Evolutionary conservation across 2,113 vertebrate species (phyloP).

Genomic region (Odocoileus hemionus): DNA sequence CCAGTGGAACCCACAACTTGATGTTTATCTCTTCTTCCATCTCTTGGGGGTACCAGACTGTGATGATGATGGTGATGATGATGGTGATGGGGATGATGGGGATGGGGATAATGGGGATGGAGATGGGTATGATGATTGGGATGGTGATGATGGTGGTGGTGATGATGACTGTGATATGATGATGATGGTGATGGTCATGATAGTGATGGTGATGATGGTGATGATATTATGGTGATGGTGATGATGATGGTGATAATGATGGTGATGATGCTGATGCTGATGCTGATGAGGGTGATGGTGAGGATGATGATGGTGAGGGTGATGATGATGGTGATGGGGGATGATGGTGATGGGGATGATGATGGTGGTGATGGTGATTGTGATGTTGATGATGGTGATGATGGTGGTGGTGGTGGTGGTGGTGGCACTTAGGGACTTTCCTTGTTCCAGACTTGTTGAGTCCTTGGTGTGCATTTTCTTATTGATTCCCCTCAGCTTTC

Average conservation of each 20-base stretch:
- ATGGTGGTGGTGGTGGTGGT: fast-evolving
- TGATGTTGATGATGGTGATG: fast-evolving
- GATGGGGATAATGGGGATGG: no score
- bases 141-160: no score
- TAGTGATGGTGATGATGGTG: no score
- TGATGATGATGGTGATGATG: neutral
- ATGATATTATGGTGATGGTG: no score
- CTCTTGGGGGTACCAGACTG: no score
- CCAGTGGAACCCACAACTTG: neutral
- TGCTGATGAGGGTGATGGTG: fast-evolving
- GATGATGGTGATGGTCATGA: no score
- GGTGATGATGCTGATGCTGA: fast-evolving
- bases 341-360: fast-evolving
- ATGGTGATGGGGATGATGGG: no score
- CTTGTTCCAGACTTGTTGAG: neutral
- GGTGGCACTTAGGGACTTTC: neutral
- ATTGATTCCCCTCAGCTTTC: neutral
- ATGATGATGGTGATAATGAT: no score
- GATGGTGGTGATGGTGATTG: fast-evolving
- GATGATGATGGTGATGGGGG: fast-evolving
- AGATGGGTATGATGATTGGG: no score
- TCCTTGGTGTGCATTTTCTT: neutral
- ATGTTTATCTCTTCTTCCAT: neutral
- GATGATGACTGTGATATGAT: neutral
- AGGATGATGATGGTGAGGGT: fast-evolving